Conservation (phyloP, 2,113 vertebrate species). For the Baryphthengus martii region DNA sequence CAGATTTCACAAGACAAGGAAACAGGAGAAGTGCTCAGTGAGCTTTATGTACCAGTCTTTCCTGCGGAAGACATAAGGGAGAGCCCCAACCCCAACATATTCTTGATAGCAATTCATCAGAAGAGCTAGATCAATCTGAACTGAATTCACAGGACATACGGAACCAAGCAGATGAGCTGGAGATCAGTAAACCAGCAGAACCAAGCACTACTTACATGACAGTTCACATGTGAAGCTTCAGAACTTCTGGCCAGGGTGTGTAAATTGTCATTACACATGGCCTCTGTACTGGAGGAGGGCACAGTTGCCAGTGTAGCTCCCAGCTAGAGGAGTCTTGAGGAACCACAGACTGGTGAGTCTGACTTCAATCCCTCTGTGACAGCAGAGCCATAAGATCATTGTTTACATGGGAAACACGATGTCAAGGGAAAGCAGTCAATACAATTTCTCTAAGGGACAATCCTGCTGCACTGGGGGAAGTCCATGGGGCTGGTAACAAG, state of each 20-base stretch:
- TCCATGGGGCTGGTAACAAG: background rate
- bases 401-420: rapidly evolving
- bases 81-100: background rate
- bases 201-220: background rate
- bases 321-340: background rate
- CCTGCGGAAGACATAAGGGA: background rate
- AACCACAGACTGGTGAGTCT: background rate
- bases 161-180: background rate
- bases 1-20: background rate
- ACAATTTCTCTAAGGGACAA: background rate
- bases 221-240: background rate
- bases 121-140: background rate
- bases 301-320: background rate
- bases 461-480: background rate
- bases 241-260: background rate
- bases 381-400: background rate
- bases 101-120: background rate
- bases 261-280: background rate
- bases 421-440: background rate
- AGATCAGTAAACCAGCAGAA: background rate
- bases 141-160: background rate
- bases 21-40: background rate
- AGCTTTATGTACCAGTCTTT: background rate
- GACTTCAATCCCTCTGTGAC: background rate
- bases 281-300: background rate